Conservation (phyloP, 1,140 invertebrate genomes). For the Lasioglossum baleicum region DNA sequence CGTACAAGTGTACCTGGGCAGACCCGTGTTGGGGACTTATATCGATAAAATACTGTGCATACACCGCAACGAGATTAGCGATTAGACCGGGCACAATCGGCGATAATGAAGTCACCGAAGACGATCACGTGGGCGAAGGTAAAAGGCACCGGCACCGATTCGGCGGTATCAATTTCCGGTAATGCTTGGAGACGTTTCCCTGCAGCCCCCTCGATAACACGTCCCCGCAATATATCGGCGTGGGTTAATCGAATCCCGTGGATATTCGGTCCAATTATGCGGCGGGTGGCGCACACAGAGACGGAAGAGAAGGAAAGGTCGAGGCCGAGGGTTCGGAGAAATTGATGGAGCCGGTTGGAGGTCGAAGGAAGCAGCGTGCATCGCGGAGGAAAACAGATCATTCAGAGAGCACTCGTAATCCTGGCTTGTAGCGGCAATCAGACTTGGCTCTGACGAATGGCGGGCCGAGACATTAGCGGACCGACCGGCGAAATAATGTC, state of each 20-base stretch:
- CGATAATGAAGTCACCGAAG: too few relatives aligned
- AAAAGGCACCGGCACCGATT: too few relatives aligned
- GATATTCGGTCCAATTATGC: constrained; percentile 52
- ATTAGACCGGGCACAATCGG: too few relatives aligned
- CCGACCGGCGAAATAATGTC: constrained; percentile 42
- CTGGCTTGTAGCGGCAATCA: constrained; percentile 61
- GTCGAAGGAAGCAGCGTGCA: constrained; percentile 4
- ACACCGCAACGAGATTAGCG: too few relatives aligned
- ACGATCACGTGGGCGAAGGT: too few relatives aligned
- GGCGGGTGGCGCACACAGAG: constrained; percentile 15
- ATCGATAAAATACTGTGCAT: too few relatives aligned
- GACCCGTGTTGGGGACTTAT: too few relatives aligned
- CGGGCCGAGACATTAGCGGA: constrained; percentile 32
- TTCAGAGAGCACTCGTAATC: constrained; percentile 52
- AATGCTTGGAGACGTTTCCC: background rate
- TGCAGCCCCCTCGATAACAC: background rate
- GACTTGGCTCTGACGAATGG: constrained; percentile 51
- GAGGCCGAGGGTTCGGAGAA: constrained; percentile 1
- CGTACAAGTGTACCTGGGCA: too few relatives aligned
- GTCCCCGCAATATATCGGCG: background rate
- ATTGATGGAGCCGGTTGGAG: background rate
- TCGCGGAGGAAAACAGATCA: background rate
- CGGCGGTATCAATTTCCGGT: too few relatives aligned
- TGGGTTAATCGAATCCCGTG: constrained; percentile 48
- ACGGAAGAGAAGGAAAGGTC: background rate